Evolutionary conservation across 2,797 vertebrate species (phyloP).

Genomic region (Sebastes oblongus): DNA sequence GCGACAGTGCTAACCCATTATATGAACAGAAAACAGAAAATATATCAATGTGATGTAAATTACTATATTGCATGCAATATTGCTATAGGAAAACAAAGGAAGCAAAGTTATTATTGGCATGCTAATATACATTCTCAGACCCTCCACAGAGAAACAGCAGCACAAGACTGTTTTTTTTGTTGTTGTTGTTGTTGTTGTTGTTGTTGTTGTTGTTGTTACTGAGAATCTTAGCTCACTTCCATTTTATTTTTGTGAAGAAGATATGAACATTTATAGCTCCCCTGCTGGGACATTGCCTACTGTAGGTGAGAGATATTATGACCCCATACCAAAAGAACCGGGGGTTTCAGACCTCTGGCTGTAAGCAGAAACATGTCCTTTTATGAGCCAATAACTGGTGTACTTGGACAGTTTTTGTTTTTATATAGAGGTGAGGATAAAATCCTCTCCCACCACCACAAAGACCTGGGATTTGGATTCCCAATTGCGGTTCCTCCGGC

Average conservation of each 20-base stretch:
- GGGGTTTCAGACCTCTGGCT: neutral
- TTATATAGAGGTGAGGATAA: neutral
- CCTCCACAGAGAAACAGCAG: neutral
- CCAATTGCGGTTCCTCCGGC: neutral
- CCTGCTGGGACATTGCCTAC: neutral
- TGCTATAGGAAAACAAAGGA: neutral
- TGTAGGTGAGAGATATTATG: neutral
- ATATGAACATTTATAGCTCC: neutral
- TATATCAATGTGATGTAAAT: too few species aligned
- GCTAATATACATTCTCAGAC: neutral
- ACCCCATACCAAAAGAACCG: rapidly evolving
- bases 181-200: too few species aligned
- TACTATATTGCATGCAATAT: neutral
- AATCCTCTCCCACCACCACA: neutral
- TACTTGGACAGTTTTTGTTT: neutral
- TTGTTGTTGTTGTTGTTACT: too few species aligned
- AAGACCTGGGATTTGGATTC: neutral
- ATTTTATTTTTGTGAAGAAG: too few species aligned
- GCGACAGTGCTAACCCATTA: too few species aligned
- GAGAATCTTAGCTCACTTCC: neutral
- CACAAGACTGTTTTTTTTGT: neutral
- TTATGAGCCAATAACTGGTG: neutral
- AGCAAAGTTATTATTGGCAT: neutral
- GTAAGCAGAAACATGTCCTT: neutral
- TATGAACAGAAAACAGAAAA: too few species aligned